Evolutionary conservation across 1,140 invertebrate species (phyloP).

Genomic region (Penaeus chinensis): DNA sequence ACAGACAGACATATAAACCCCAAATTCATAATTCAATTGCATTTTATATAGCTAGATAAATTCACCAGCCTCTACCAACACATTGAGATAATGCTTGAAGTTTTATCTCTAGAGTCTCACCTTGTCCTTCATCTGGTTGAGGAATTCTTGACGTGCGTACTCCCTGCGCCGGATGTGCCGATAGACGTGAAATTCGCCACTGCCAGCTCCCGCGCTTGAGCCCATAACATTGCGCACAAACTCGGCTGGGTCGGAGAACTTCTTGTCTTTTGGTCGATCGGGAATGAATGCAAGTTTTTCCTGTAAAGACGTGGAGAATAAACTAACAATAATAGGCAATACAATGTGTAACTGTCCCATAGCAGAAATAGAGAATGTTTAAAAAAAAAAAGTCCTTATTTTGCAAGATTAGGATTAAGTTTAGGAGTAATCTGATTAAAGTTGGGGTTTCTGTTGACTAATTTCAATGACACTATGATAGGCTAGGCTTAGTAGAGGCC

Average conservation of each 20-base stretch:
- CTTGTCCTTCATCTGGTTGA: conserved; percentile 87
- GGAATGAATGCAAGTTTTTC: conserved; percentile 90
- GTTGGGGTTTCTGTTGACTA: not conserved
- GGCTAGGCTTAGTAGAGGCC: not conserved
- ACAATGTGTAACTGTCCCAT: not conserved
- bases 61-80: too few relatives aligned
- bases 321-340: not conserved
- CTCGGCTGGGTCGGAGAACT: conserved; percentile 83
- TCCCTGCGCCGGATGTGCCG: conserved; percentile 93
- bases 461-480: not conserved
- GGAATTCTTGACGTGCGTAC: conserved; percentile 92
- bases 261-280: conserved; percentile 82
- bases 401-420: not conserved
- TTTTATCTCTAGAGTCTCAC: conserved; percentile 69
- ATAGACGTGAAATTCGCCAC: conserved; percentile 98
- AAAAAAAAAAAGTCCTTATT: too few relatives aligned
- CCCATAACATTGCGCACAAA: conserved; percentile 98
- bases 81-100: too few relatives aligned
- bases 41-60: too few relatives aligned
- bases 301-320: conserved; percentile 69
- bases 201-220: conserved; percentile 96
- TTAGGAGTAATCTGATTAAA: not conserved
- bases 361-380: too few relatives aligned
- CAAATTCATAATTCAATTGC: too few relatives aligned
- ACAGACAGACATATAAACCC: not conserved